phyloP scores from a whole-genome alignment of 2,888 invertebrate genomes.

The Drosophila putrida region DNA sequence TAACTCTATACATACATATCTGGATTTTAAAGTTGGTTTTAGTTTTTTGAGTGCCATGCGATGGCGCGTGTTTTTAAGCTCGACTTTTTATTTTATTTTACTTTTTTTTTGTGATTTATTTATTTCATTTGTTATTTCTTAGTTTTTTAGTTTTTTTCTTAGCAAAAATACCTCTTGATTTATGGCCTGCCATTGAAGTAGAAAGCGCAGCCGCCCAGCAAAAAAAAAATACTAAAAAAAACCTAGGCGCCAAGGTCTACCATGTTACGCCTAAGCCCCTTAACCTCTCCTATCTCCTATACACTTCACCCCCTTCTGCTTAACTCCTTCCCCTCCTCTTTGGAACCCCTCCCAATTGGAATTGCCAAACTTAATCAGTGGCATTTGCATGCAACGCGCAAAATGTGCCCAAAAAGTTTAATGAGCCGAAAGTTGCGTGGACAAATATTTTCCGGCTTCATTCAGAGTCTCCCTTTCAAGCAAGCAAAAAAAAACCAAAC shows the following conservation, averaged over 20 bases:
- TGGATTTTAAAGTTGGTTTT: not conserved
- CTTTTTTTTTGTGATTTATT: constrained; percentile 21
- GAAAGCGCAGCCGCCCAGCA: constrained; percentile 40
- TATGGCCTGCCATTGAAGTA: constrained; percentile 48
- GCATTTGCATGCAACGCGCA: constrained; percentile 73
- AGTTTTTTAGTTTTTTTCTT: not conserved
- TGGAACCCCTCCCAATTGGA: not conserved
- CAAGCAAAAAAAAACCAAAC: constrained; percentile 11
- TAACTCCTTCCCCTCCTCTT: not conserved
- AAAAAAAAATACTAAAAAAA: constrained; percentile 3
- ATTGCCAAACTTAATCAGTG: constrained; percentile 58
- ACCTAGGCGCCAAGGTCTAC: constrained; percentile 48
- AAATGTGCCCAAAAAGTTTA: constrained; percentile 69
- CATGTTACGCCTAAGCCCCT: constrained; percentile 11
- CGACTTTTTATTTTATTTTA: not conserved
- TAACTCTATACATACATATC: not conserved
- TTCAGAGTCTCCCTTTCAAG: constrained; percentile 4
- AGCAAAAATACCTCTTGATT: constrained; percentile 49
- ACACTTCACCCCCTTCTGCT: not conserved
- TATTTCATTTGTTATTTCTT: not conserved
- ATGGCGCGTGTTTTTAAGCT: constrained; percentile 33
- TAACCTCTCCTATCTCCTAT: not conserved
- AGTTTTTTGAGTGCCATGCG: constrained; percentile 18
- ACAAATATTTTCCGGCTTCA: constrained; percentile 71
- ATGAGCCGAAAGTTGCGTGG: constrained; percentile 69